Conservation (phyloP, 2,888 invertebrate species). For the Platycheirus albimanus region DNA sequence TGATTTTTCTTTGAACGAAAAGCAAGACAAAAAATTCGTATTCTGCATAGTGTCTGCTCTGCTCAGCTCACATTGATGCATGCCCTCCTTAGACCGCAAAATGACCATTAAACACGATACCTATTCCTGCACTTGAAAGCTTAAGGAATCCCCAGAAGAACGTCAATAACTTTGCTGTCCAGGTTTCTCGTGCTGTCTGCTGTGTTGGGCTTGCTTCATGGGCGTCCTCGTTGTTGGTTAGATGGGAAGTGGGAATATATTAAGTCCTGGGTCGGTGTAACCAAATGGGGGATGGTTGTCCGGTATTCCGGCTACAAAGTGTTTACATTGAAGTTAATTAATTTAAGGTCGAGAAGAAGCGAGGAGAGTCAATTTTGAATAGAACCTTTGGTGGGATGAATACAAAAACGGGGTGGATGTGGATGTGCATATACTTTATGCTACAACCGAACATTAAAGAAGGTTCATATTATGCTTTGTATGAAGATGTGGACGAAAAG, state of each 20-base stretch:
- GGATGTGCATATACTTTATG: slow-evolving; percentile 11
- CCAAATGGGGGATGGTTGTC: slow-evolving; percentile 5
- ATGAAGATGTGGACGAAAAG: neutral
- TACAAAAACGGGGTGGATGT: slow-evolving; percentile 1
- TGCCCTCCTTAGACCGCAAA: slow-evolving; percentile 31
- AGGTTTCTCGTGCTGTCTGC: neutral
- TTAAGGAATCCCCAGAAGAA: slow-evolving; percentile 44
- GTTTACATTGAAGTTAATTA: slow-evolving; percentile 63
- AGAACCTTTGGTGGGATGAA: neutral
- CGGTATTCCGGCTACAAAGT: slow-evolving; percentile 52
- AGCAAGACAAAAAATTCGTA: neutral
- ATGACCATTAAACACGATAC: slow-evolving; percentile 58
- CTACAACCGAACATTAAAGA: slow-evolving; percentile 6
- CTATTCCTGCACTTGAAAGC: slow-evolving; percentile 41
- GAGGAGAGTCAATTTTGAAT: slow-evolving; percentile 30
- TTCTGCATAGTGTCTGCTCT: neutral
- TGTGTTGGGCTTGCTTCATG: slow-evolving; percentile 22
- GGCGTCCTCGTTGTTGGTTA: neutral
- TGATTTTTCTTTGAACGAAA: slow-evolving; percentile 3
- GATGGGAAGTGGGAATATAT: slow-evolving; percentile 13
- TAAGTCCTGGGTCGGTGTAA: neutral
- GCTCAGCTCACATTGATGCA: slow-evolving; percentile 26
- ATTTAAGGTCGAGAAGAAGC: slow-evolving; percentile 20
- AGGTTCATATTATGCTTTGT: neutral
- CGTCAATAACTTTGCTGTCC: slow-evolving; percentile 33